Conservation (phyloP, 2,113 vertebrate genomes). For the Symphodus melops region DNA sequence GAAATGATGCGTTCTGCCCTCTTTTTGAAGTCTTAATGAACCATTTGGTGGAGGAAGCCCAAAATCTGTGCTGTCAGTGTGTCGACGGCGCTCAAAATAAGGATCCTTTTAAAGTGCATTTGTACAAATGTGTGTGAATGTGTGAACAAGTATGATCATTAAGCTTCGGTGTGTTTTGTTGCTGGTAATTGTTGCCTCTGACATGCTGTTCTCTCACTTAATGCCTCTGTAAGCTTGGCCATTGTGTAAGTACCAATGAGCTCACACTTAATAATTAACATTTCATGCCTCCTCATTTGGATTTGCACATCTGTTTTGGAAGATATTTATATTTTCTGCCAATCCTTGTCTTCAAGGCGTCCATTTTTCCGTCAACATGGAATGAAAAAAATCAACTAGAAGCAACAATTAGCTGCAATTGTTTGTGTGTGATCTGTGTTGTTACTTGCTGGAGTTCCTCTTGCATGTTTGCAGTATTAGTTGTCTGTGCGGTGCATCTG, state of each 20-base stretch:
- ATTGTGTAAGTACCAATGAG: constrained; percentile 93
- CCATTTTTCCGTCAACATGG: neutral
- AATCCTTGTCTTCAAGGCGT: neutral
- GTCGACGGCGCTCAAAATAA: constrained; percentile 28
- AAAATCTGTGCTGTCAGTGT: constrained; percentile 22
- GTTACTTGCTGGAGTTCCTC: neutral
- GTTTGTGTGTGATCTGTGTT: constrained; percentile 7
- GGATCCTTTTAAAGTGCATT: constrained; percentile 12
- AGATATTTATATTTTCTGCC: constrained; percentile 51
- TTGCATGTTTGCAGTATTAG: constrained; percentile 8
- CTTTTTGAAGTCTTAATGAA: constrained; percentile 56
- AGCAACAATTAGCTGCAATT: neutral
- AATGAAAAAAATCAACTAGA: constrained; percentile 1
- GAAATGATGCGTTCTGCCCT: constrained; percentile 24
- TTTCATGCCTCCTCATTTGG: constrained; percentile 47
- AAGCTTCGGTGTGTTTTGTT: constrained; percentile 70
- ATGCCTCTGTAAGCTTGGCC: constrained; percentile 95
- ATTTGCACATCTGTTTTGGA: constrained; percentile 29
- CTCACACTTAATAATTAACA: constrained; percentile 51
- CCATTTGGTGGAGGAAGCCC: constrained; percentile 27
- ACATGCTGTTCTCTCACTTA: constrained; percentile 84
- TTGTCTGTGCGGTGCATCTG: neutral
- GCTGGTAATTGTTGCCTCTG: constrained; percentile 77
- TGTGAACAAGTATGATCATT: constrained; percentile 50
- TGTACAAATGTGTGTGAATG: constrained; percentile 27